Conservation (phyloP, 2,888 invertebrate genomes). For the Chesias legatella region DNA sequence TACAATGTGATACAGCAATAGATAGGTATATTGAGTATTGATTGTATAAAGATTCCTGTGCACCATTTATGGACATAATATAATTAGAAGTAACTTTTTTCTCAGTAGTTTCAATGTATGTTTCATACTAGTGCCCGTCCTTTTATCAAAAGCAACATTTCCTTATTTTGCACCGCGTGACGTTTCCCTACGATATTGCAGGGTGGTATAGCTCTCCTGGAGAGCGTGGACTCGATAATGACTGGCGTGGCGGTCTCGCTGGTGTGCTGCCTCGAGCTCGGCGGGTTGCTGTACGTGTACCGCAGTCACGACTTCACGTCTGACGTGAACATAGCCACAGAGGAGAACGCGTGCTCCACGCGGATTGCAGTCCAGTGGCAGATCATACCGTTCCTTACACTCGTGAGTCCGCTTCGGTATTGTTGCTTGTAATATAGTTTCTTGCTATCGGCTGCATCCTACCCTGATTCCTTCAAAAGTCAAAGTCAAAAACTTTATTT, state of each 20-base stretch:
- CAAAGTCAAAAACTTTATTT: too few relatives aligned
- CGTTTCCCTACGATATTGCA: slow-evolving; percentile 22
- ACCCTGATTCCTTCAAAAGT: too few relatives aligned
- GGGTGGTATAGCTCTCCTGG: slow-evolving; percentile 61
- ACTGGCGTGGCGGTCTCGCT: slow-evolving; percentile 49
- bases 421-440: too few relatives aligned
- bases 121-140: too few relatives aligned
- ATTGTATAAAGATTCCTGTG: too few relatives aligned
- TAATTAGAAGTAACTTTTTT: too few relatives aligned
- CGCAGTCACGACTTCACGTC: slow-evolving; percentile 60
- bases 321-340: slow-evolving; percentile 62
- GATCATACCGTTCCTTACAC: slow-evolving; percentile 50
- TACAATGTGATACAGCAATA: too few relatives aligned
- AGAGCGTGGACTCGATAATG: slow-evolving; percentile 57
- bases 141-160: not conserved
- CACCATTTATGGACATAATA: too few relatives aligned
- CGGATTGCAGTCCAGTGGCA: slow-evolving; percentile 57
- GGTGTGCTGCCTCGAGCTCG: slow-evolving; percentile 53
- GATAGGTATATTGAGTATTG: too few relatives aligned
- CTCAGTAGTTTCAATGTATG: too few relatives aligned
- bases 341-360: slow-evolving; percentile 56
- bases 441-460: too few relatives aligned
- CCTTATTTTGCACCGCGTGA: not conserved
- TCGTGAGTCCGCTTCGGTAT: too few relatives aligned
- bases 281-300: slow-evolving; percentile 57